These are phyloP conservation scores for Hyperoplus lanceolatus DNA, from an alignment of 2,797 vertebrate species.

Conservation along the genomic window DNA sequence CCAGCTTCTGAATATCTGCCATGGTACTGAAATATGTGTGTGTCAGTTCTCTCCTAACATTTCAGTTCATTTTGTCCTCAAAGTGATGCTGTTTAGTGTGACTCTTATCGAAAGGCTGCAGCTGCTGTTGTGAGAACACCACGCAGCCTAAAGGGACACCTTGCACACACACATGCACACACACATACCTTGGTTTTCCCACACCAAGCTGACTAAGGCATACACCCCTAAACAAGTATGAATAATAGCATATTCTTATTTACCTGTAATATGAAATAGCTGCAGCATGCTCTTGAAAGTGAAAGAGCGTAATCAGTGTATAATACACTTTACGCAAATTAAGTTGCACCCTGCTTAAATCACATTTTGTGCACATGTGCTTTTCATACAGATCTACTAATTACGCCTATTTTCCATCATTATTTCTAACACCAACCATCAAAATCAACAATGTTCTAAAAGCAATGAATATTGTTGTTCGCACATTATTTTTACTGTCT, in stretches of 20 bases:
- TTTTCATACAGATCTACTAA: slow-evolving; percentile 3
- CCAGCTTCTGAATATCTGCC: slow-evolving; percentile 49
- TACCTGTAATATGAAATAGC: slow-evolving; percentile 35
- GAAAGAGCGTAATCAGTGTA: background rate
- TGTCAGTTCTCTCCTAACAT: slow-evolving; percentile 38
- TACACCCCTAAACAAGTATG: slow-evolving; percentile 30
- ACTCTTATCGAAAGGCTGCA: slow-evolving; percentile 83
- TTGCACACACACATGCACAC: slow-evolving; percentile 33
- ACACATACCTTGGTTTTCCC: slow-evolving; percentile 57
- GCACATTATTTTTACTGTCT: slow-evolving; percentile 1
- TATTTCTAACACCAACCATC: background rate
- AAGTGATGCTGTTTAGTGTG: slow-evolving; percentile 70
- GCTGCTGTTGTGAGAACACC: slow-evolving; percentile 75
- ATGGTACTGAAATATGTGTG: slow-evolving; percentile 26
- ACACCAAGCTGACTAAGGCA: slow-evolving; percentile 37
- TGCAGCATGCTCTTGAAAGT: slow-evolving; percentile 25
- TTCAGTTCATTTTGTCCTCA: slow-evolving; percentile 76
- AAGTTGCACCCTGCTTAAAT: background rate
- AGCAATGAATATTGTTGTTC: slow-evolving; percentile 8
- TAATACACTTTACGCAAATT: slow-evolving; percentile 12
- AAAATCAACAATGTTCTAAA: background rate
- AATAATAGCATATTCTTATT: slow-evolving; percentile 45
- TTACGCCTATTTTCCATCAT: background rate
- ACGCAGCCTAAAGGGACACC: slow-evolving; percentile 57
- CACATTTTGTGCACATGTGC: background rate